Percentiles rank a stretch among this genome's conserved stretches.
These are phyloP conservation scores for Euplagia quadripunctaria DNA, from an alignment of 2,888 invertebrate species.

Conservation along the genomic window DNA sequence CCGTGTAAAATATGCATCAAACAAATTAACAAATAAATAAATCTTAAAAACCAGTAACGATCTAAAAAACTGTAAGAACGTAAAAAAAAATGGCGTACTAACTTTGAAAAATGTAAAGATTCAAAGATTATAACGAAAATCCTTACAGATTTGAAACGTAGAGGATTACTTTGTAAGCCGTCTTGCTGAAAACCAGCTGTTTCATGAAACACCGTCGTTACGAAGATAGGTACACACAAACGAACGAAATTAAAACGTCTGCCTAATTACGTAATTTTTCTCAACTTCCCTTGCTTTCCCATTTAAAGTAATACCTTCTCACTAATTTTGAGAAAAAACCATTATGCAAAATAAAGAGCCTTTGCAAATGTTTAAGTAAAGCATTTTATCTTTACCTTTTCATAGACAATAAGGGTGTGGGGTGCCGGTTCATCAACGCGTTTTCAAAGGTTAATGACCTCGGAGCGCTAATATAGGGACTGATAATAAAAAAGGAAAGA, in stretches of 20 bases:
- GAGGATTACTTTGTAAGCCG: constrained; percentile 38
- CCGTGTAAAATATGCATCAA: neutral
- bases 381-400: constrained; percentile 25
- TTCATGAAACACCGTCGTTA: constrained; percentile 38
- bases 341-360: constrained; percentile 46
- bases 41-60: neutral
- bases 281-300: constrained; percentile 42
- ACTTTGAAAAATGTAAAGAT: constrained; percentile 37
- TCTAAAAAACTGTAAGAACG: neutral
- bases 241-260: constrained; percentile 54
- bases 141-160: constrained; percentile 25
- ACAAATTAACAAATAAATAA: neutral
- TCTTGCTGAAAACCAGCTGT: constrained; percentile 30
- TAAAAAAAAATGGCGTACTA: constrained; percentile 14
- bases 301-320: constrained; percentile 46
- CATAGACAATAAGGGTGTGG: constrained; percentile 13
- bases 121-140: constrained; percentile 30
- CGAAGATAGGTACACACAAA: constrained; percentile 36
- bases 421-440: constrained; percentile 5
- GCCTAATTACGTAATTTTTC: constrained; percentile 59
- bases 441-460: constrained; percentile 20
- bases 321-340: constrained; percentile 56
- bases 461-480: neutral
- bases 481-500: neutral
- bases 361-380: constrained; percentile 39